phyloP scores from a whole-genome alignment of 2,888 invertebrate genomes.

The Hoplodrina ambigua region DNA sequence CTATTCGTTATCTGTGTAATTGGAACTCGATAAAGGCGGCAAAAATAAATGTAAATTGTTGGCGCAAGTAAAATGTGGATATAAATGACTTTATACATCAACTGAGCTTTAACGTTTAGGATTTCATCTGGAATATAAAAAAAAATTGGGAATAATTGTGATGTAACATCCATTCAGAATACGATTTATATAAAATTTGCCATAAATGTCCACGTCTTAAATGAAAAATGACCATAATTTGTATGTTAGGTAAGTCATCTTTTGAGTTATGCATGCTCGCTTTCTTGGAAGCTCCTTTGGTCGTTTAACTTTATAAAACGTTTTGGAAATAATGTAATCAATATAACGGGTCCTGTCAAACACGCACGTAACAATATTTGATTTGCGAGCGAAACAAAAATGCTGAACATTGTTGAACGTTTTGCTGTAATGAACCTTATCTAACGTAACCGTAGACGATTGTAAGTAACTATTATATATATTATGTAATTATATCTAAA shows the following conservation, averaged over 20 bases:
- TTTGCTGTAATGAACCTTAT: conserved; percentile 55
- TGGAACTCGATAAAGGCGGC: conserved; percentile 68
- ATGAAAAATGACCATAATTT: conserved; percentile 38
- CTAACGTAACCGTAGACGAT: conserved; percentile 50
- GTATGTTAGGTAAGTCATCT: conserved; percentile 29
- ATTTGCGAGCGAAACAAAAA: conserved; percentile 35
- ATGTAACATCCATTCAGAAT: conserved; percentile 6
- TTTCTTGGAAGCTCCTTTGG: conserved; percentile 58
- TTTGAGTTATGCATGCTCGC: conserved; percentile 53
- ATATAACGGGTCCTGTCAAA: conserved; percentile 51
- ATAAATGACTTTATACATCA: conserved; percentile 51
- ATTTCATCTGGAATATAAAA: neutral
- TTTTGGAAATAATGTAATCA: conserved; percentile 51
- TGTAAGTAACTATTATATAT: conserved; percentile 2
- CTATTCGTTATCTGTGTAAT: conserved; percentile 68
- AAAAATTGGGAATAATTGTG: neutral
- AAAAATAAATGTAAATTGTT: conserved; percentile 64
- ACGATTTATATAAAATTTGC: conserved; percentile 14
- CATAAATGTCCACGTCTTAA: conserved; percentile 12
- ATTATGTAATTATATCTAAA: conserved; percentile 58
- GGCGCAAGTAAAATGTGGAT: conserved; percentile 46
- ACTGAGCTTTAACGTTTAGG: conserved; percentile 33
- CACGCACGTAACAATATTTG: conserved; percentile 24
- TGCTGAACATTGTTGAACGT: conserved; percentile 24
- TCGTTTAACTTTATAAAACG: conserved; percentile 52